Base-by-base conservation (phyloP, 2,797 vertebrate genomes). In the Denticeps clupeoides region DNA sequence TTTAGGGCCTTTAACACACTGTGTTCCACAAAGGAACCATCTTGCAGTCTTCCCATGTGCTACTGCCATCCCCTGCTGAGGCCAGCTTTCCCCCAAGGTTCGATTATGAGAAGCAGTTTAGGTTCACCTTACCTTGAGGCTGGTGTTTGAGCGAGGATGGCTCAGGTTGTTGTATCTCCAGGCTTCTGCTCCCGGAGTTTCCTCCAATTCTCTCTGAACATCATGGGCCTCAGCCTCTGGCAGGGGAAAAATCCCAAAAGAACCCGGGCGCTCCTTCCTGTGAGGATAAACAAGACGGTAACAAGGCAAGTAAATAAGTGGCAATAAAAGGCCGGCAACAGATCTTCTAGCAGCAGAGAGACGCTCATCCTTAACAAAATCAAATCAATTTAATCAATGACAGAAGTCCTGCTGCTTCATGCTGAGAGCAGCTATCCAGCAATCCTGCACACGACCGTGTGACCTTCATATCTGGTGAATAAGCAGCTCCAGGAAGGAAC, bases 261-360 rank as follows among this genome's bases (percentile, higher is more conserved):
- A 93, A 67, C 91, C 84, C 0, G 94, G 90, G 11, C 88, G 89
- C 40, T 99, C 93, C 73, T 95, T 97, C 82, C 92, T 99, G 74
- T 48, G 70, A 3, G 8, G 22, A 23, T 24, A n/a, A n/a, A n/a
- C n/a, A n/a, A n/a, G n/a, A n/a, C n/a, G n/a, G n/a, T n/a, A n/a
- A n/a, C n/a, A n/a, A n/a, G n/a, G n/a, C n/a, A n/a, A n/a, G n/a
- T n/a, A n/a, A 33, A 15, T 21, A 12, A 22, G 9, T 16, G 18
- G n/a, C n/a, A n/a, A n/a, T n/a, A n/a, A n/a, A n/a, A n/a, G n/a
- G n/a, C n/a, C n/a, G n/a, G n/a, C n/a, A n/a, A n/a, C n/a, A n/a
- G n/a, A n/a, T n/a, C n/a, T n/a, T n/a, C n/a, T n/a, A n/a, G n/a
- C n/a, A n/a, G n/a, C n/a, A n/a, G n/a, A n/a, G n/a, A n/a, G n/a